Base-by-base conservation (phyloP, 2,113 vertebrate species). In the Corapipo altera region DNA sequence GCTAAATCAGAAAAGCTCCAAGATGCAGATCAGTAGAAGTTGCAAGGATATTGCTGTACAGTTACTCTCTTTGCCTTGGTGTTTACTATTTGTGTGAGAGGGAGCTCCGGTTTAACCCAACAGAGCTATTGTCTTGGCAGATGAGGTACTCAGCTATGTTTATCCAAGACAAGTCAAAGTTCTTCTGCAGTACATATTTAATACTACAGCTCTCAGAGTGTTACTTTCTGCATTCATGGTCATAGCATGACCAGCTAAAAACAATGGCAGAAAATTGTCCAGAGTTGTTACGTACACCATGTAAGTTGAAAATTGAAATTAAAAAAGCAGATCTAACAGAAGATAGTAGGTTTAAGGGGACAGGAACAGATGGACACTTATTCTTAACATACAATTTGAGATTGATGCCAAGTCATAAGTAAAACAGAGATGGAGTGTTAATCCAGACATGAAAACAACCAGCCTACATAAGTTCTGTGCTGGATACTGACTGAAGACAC, bases 201-300 rank as follows among this genome's bases (percentile, higher is more conserved):
- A 61, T 46, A 28, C n/a, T 21, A 19, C 21, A 70, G 39, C 17
- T 81, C 64, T 62, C 49, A 37, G 4, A 91, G 13, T 37, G n/a
- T 70, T 73, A 13, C 44, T 65, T 6, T 61, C 62, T 69, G 24
- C 16, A 8, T 19, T 72, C 0, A 0, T 33, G 18, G 8, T 30
- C 27, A 15, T 17, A 48, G 39, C 33, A 27, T 12, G 27, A 54
- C 9, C 55, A 54, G 46, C 32, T 89, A 49, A 55, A 85, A 88
- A 39, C 0, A 0, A 21, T 3, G 4, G 12, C 26, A 91, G 32
- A 65, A 80, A 46, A 51, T 37, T 69, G 15, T 39, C 30, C 33
- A 37, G 15, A 35, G 11, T 24, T 15, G 12, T 61, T 33, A 26
- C 0, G 0, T 39, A 48, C 4, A 74, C 17, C 7, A 49, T 18